Evolutionary conservation across 2,888 invertebrate genomes (phyloP).

Genomic region (Andrena praecox): DNA sequence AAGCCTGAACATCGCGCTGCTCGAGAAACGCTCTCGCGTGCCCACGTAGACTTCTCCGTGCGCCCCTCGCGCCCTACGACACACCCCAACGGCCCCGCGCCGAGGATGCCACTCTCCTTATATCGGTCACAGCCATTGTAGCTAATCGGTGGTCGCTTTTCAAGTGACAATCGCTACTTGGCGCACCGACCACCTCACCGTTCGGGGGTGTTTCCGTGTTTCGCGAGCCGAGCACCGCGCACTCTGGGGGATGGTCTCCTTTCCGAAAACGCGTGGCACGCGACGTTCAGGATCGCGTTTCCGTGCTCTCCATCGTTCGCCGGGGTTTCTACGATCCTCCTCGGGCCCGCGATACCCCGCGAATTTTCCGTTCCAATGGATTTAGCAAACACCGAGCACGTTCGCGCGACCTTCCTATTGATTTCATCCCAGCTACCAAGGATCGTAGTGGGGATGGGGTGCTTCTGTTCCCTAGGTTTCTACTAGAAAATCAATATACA

Average conservation of each 20-base stretch:
- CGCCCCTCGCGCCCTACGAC: conserved; percentile 53
- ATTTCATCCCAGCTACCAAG: conserved; percentile 74
- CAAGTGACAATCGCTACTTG: conserved; percentile 16
- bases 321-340: conserved; percentile 28
- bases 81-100: conserved; percentile 59
- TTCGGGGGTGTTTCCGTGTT: not conserved
- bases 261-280: conserved; percentile 5
- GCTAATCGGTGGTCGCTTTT: conserved; percentile 15
- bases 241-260: not conserved
- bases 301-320: conserved; percentile 37
- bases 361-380: conserved; percentile 61
- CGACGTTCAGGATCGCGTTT: conserved; percentile 17
- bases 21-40: not conserved
- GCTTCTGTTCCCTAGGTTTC: conserved; percentile 42
- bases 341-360: conserved; percentile 21
- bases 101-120: conserved; percentile 36
- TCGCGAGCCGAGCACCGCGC: not conserved
- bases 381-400: conserved; percentile 59
- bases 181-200: not conserved
- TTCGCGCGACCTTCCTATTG: conserved; percentile 80
- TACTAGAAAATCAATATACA: conserved; percentile 58
- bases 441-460: conserved; percentile 73
- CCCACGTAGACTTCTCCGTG: no score
- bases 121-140: conserved; percentile 54
- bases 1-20: conserved; percentile 50